Percentiles rank a stretch among this genome's conserved stretches.
phyloP scores from a whole-genome alignment of 1,140 invertebrate species.

The Ephestia elutella region DNA sequence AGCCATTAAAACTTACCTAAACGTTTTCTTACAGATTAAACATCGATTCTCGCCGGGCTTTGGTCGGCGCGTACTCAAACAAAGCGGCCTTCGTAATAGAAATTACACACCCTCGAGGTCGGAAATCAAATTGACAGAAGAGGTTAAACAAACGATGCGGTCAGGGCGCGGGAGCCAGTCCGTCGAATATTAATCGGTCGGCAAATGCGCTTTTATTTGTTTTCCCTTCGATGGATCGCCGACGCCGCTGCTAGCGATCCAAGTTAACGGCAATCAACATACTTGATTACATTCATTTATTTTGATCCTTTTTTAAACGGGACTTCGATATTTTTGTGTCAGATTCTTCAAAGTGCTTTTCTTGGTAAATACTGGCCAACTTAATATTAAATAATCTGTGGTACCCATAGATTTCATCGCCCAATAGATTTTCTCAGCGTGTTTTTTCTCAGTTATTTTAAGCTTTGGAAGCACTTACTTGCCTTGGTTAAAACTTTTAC shows the following conservation, averaged over 20 bases:
- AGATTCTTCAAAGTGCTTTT: too few species aligned
- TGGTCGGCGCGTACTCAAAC: slow-evolving; percentile 55
- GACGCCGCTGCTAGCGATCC: background rate
- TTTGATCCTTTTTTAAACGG: background rate
- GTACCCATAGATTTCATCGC: too few species aligned
- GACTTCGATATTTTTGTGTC: too few species aligned
- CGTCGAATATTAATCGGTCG: slow-evolving; percentile 70
- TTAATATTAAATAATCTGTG: too few species aligned
- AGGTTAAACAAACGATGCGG: slow-evolving; percentile 72
- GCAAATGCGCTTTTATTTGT: slow-evolving; percentile 72
- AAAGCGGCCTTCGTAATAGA: slow-evolving; percentile 64
- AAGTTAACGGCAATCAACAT: background rate
- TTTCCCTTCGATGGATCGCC: slow-evolving; percentile 39
- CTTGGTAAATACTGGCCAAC: too few species aligned
- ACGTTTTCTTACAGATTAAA: slow-evolving; percentile 21
- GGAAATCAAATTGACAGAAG: slow-evolving; percentile 73
- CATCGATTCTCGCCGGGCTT: slow-evolving; percentile 27
- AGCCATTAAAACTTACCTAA: too few species aligned
- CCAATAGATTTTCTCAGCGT: too few species aligned
- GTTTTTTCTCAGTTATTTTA: too few species aligned
- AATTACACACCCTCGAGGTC: slow-evolving; percentile 69
- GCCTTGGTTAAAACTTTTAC: too few species aligned
- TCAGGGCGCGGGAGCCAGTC: slow-evolving; percentile 59
- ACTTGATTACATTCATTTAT: background rate
- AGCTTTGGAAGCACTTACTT: too few species aligned